Base-by-base conservation (phyloP, 2,113 vertebrate species). In the Petrocephalus microphthalmus region DNA sequence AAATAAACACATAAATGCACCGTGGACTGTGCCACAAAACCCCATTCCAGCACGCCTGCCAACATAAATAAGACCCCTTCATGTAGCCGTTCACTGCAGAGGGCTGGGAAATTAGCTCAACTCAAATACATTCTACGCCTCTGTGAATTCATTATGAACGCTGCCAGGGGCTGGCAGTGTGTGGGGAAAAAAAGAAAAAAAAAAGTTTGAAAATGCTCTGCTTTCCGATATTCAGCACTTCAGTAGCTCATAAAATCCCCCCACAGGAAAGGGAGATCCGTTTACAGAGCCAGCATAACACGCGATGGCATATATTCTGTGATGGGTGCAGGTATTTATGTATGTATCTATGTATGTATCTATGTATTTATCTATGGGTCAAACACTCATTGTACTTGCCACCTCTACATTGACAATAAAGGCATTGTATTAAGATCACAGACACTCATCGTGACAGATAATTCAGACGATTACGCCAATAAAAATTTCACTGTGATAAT, bases 21-120 rank as follows among this genome's bases (percentile, higher is more conserved):
- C 45, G 47, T 74, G 45, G 57, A 49, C 57, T 67, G 49, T 67
- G 86, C 86, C 60, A 51, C 57, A 87, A 67, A 49, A 60, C 45
- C 15, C 71, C n/a, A 29, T 87, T 29, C 60, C 45, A 15, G 42
- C 11, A 47, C 29, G 86, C 45, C 42, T 87, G 57, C 57, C 86
- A 87, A 87, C 8, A 47, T 47, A 74, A 87, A 87, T 87, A 67
- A n/a, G 81, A 87, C 22, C 5, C n/a, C 42, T 29, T 45, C 60
- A 25, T 51, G 86, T 71, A 87, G 86, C 45, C 60, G 47, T 71
- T 15, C 15, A n/a, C 86, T 25, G 60, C 22, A 74, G 15, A 47
- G 22, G 86, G 45, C 60, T 71, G 60, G 56, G 56, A 87, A 87
- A 87, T 33, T n/a, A 71, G 86, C 57, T n/a, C n/a, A n/a, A 87